Evolutionary conservation across 2,888 invertebrate species (phyloP).

Genomic region (Alloscopus bannaensis): DNA sequence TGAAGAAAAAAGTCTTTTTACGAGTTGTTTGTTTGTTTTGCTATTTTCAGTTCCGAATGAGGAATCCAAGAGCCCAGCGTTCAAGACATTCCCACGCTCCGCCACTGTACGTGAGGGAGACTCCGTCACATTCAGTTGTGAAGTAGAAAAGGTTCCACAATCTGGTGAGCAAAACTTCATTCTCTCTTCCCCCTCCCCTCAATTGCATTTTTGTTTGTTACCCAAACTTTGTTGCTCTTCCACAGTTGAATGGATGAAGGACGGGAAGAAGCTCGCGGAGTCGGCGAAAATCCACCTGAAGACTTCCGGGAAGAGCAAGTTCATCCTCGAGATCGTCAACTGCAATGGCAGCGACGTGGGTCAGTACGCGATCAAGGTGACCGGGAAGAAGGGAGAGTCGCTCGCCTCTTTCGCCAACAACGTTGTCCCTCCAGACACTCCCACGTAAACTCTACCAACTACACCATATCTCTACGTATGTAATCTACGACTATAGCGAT

Average conservation of each 20-base stretch:
- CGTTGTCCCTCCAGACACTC: constrained; percentile 77
- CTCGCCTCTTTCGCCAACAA: constrained; percentile 91
- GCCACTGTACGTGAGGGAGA: constrained; percentile 88
- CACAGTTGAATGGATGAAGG: constrained; percentile 88
- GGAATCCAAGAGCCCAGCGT: constrained; percentile 87
- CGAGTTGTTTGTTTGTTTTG: neutral
- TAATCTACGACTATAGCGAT: neutral
- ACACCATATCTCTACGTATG: neutral
- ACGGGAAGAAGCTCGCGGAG: constrained; percentile 92
- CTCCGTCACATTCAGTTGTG: constrained; percentile 87
- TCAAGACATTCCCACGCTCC: constrained; percentile 92
- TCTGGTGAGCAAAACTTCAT: constrained; percentile 76
- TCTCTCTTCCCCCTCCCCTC: too few relatives aligned
- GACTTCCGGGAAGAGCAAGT: constrained; percentile 87
- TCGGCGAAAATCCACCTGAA: constrained; percentile 87
- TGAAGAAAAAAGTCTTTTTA: neutral
- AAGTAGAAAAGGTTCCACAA: constrained; percentile 81
- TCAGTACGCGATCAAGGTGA: constrained; percentile 90
- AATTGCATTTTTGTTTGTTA: constrained; percentile 1
- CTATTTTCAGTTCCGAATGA: constrained; percentile 85
- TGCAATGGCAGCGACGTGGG: constrained; percentile 87
- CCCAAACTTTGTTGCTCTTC: constrained; percentile 25
- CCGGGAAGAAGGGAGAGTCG: constrained; percentile 90
- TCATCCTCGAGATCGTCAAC: constrained; percentile 85
- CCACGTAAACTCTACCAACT: constrained; percentile 59